Evolutionary conservation across 2,113 vertebrate species (phyloP).

Genomic region (Fulica atra): DNA sequence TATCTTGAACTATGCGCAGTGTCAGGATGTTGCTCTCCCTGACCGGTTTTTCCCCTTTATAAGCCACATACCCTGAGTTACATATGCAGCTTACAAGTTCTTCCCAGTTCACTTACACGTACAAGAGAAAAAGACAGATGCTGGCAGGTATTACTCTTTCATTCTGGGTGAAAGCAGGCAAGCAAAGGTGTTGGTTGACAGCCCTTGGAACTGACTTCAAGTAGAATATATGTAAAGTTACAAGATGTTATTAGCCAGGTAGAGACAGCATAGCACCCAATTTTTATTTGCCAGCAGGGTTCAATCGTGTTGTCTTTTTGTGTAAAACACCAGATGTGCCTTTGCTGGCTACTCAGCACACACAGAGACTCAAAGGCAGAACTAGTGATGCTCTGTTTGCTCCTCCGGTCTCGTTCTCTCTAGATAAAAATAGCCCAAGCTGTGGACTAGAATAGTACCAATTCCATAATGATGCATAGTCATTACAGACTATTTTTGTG

Average conservation of each 20-base stretch:
- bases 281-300: background rate
- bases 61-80: background rate
- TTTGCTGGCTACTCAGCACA: background rate
- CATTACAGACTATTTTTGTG: background rate
- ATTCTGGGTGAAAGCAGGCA: slow-evolving; percentile 1
- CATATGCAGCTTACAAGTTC: slow-evolving; percentile 44
- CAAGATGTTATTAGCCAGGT: background rate
- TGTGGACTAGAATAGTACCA: background rate
- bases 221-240: background rate
- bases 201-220: background rate
- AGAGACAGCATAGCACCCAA: background rate
- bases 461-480: background rate
- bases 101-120: slow-evolving; percentile 50
- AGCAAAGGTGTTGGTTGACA: background rate
- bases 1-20: slow-evolving; percentile 42
- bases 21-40: background rate
- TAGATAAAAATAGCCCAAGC: background rate
- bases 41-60: background rate
- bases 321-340: background rate
- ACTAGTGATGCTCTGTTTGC: background rate
- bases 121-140: background rate
- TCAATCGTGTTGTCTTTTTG: background rate
- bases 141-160: background rate
- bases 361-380: background rate
- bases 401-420: background rate